phyloP scores from a whole-genome alignment of 2,888 invertebrate species.

The Cephus sareptanus region DNA sequence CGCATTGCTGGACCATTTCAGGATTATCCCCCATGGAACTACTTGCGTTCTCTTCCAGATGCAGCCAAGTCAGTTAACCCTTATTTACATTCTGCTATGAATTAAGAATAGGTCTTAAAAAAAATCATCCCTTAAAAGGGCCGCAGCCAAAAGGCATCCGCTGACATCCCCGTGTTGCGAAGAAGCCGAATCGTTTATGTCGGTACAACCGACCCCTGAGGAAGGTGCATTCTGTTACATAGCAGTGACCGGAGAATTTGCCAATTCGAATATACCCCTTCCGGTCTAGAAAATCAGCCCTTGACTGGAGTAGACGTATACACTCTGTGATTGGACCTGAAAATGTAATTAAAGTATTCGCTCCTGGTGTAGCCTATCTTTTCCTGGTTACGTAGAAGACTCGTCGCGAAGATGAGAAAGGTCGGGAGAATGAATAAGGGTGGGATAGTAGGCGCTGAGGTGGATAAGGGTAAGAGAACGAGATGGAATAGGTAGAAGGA shows the following conservation, averaged over 20 bases:
- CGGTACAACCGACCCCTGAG: slow-evolving; percentile 66
- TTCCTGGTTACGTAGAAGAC: slow-evolving; percentile 5
- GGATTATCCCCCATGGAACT: slow-evolving; percentile 65
- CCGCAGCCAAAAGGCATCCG: slow-evolving; percentile 61
- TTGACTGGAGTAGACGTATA: not conserved
- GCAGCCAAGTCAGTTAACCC: slow-evolving; percentile 54
- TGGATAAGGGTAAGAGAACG: too few relatives aligned
- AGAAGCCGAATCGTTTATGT: slow-evolving; percentile 67
- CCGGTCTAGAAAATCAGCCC: slow-evolving; percentile 21
- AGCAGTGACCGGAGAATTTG: slow-evolving; percentile 68
- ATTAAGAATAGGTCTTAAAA: slow-evolving; percentile 13
- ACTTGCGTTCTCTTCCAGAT: slow-evolving; percentile 62
- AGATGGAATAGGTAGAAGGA: slow-evolving; percentile 12
- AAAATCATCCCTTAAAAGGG: slow-evolving; percentile 19
- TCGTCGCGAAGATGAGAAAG: not conserved
- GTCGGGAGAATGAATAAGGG: slow-evolving; percentile 3
- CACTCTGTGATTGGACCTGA: too few relatives aligned
- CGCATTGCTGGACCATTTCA: slow-evolving; percentile 67
- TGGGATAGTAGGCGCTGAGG: too few relatives aligned
- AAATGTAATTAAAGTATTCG: slow-evolving; percentile 8
- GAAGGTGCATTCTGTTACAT: slow-evolving; percentile 71
- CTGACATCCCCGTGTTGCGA: slow-evolving; percentile 67
- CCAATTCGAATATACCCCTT: slow-evolving; percentile 53
- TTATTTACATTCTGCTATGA: slow-evolving; percentile 17
- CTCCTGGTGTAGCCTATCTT: not conserved